Percentiles rank a stretch among this genome's conserved stretches.
Conservation (phyloP, 1,140 invertebrate species). For the Whitmania pigra region DNA sequence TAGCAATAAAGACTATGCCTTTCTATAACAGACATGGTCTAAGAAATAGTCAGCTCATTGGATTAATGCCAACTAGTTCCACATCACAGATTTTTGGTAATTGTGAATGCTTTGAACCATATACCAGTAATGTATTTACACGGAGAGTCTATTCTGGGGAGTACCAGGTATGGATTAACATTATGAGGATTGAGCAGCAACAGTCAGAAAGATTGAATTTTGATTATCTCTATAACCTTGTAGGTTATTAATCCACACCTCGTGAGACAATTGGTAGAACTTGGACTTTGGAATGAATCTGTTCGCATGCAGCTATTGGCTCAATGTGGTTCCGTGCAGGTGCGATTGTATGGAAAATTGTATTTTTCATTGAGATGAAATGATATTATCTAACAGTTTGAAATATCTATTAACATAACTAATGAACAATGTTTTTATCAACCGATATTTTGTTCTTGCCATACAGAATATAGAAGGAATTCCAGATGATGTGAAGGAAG, state of each 20-base stretch:
- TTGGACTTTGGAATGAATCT: slow-evolving; percentile 82
- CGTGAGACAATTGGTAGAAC: slow-evolving; percentile 77
- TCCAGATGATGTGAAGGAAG: slow-evolving; percentile 70
- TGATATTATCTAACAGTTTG: too few species aligned
- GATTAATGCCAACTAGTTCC: slow-evolving; percentile 97
- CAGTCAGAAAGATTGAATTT: slow-evolving; percentile 12
- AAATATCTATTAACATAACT: too few species aligned
- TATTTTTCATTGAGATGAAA: not conserved
- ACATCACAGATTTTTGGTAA: slow-evolving; percentile 98
- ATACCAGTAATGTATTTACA: slow-evolving; percentile 92
- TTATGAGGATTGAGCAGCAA: not conserved
- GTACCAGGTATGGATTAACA: slow-evolving; percentile 49
- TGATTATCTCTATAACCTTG: not conserved
- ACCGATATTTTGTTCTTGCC: too few species aligned
- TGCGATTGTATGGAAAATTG: slow-evolving; percentile 25
- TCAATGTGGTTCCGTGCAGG: slow-evolving; percentile 81
- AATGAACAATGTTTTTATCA: too few species aligned
- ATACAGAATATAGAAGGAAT: slow-evolving; percentile 67
- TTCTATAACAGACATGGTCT: slow-evolving; percentile 56
- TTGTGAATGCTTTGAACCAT: slow-evolving; percentile 96
- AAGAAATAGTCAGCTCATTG: slow-evolving; percentile 84
- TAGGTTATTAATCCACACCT: slow-evolving; percentile 92
- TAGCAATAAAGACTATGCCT: not conserved
- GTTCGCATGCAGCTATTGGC: slow-evolving; percentile 90
- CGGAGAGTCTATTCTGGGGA: slow-evolving; percentile 81